Base-by-base conservation (phyloP, 1,140 invertebrate species). In the Lanistes nyassanus region DNA sequence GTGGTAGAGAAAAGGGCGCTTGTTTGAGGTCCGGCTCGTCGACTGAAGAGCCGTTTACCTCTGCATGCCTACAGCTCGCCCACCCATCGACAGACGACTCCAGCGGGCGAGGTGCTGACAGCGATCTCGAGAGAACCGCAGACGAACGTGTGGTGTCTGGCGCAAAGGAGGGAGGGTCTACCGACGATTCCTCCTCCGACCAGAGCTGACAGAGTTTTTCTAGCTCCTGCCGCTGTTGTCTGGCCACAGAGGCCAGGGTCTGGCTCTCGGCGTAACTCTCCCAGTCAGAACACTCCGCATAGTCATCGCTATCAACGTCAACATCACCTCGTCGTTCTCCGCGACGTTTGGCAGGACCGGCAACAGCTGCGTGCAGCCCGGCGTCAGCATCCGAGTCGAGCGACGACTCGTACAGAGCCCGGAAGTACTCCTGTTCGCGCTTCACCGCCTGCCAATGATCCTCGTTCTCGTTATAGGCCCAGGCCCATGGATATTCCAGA, bases 381-480 rank as follows among this genome's bases (percentile, higher is more conserved):
- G 51, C 31, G 9, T 64, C 62, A 9, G 7, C 47, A 55, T 70
- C 51, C 67, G 26, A 69, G 21, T 69, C 47, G 13, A 56, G 29
- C 23, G 68, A 70, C 7, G 68, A 56, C 68, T 70, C 51, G 68
- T 56, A 29, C 6, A 70, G 39, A n/a, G 39, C 53, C 66, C 42
- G 65, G 65, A 67, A 67, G 65, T 67, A 67, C 42, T 67, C 65
- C 53, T 51, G 47, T 21, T 70, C 68, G 23, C 51, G 53, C 68
- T 36, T 70, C 26, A 56, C 29, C 7, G 39, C 73, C 73, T 47
- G 26, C 73, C 62, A 74, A 9, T 37, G 73, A 23, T 64, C 69
- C 36, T 77, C 76, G 53, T 56, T 56, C n/a, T 77, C 70, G 58
- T 77, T 77, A 64, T 77, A 77, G 29, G 76, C 76, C 76, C 76